Conservation (phyloP, 2,113 vertebrate genomes). For the Rhynchomys soricoides region DNA sequence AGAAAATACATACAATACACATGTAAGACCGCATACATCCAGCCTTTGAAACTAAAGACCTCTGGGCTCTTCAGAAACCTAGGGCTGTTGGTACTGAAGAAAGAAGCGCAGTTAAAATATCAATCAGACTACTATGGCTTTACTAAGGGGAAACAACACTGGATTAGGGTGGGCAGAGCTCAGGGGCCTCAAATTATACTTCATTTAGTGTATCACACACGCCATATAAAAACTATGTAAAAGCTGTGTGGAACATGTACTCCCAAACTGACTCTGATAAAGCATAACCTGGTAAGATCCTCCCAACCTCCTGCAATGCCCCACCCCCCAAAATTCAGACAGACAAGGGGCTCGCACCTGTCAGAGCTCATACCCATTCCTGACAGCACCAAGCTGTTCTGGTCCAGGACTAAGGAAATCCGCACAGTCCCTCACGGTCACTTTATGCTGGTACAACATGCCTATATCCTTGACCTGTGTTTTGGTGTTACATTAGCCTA, state of each 20-base stretch:
- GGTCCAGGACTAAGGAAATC: background rate
- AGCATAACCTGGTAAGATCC: background rate
- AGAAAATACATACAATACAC: background rate
- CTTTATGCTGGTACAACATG: background rate
- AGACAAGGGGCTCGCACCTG: background rate
- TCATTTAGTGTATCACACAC: background rate
- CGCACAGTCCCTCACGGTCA: background rate
- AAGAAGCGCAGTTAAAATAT: background rate
- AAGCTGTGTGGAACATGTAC: background rate
- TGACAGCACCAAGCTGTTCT: background rate
- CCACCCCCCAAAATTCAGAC: background rate
- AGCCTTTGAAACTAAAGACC: background rate
- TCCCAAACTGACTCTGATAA: background rate
- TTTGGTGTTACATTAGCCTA: too few relatives aligned
- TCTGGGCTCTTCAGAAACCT: background rate
- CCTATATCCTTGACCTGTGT: background rate
- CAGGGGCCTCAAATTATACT: background rate
- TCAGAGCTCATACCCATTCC: too few relatives aligned
- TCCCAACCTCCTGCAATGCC: too few relatives aligned
- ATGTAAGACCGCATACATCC: background rate
- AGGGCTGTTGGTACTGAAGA: background rate
- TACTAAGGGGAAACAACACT: background rate
- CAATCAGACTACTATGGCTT: background rate
- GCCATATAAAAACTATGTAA: background rate
- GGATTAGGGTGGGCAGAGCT: background rate